phyloP scores from a whole-genome alignment of 2,113 vertebrate species.

The Varanus salvator region DNA sequence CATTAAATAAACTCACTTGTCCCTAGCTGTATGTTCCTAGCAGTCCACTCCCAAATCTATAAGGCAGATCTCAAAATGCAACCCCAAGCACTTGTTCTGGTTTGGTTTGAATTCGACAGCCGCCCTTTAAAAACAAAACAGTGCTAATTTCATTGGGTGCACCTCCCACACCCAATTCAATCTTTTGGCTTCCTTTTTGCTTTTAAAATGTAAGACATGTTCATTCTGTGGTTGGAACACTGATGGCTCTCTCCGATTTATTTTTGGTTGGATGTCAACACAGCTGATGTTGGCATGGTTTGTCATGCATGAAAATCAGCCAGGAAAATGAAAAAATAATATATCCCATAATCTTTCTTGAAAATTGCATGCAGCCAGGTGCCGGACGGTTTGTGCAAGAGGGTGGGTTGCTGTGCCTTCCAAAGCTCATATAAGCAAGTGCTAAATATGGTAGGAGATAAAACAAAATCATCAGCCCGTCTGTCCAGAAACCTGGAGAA shows the following conservation, averaged over 20 bases:
- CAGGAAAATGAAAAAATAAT: conserved; percentile 4
- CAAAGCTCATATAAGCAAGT: conserved; percentile 21
- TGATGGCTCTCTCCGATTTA: conserved; percentile 28
- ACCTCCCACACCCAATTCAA: no score
- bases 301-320: conserved; percentile 28
- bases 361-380: conserved; percentile 18
- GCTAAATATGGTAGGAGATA: conserved; percentile 30
- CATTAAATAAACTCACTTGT: no score
- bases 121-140: neutral
- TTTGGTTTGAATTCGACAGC: neutral
- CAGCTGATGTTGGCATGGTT: conserved; percentile 29
- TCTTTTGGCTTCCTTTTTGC: neutral
- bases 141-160: conserved; percentile 6
- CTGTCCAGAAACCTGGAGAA: neutral
- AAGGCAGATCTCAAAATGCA: neutral
- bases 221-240: conserved; percentile 22
- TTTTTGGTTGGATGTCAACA: conserved; percentile 30
- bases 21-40: no score
- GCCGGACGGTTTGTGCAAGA: neutral
- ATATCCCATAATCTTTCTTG: conserved; percentile 11
- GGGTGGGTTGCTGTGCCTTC: neutral
- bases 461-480: neutral
- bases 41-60: neutral
- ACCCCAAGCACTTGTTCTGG: neutral
- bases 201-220: conserved; percentile 23